Percentiles rank a stretch among this genome's conserved stretches.
phyloP scores from a whole-genome alignment of 2,888 invertebrate genomes.

The Eretmocerus hayati region DNA sequence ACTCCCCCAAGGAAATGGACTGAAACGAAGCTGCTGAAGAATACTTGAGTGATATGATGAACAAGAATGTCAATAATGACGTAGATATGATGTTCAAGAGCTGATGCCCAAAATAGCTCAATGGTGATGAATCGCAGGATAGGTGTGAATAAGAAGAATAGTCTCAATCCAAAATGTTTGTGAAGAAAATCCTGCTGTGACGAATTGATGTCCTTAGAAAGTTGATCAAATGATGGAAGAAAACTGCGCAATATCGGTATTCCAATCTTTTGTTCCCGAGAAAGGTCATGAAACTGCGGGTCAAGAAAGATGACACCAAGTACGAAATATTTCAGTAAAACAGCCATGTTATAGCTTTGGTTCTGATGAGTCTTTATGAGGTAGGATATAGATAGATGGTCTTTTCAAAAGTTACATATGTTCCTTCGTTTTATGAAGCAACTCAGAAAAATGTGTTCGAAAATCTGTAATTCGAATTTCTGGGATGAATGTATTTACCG shows the following conservation, averaged over 20 bases:
- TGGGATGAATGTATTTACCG: background rate
- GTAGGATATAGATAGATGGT: no score
- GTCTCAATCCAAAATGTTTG: constrained; percentile 72
- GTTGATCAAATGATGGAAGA: constrained; percentile 58
- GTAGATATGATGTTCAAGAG: background rate
- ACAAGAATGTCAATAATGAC: no score
- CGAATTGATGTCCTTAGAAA: constrained; percentile 57
- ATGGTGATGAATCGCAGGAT: constrained; percentile 25
- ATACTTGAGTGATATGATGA: constrained; percentile 41
- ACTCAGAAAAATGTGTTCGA: no score
- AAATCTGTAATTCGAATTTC: no score
- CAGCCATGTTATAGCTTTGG: no score
- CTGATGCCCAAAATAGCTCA: constrained; percentile 1
- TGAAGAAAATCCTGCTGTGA: constrained; percentile 64
- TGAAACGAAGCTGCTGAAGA: constrained; percentile 55
- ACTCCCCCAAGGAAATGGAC: constrained; percentile 42
- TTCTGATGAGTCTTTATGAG: no score
- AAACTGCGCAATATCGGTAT: constrained; percentile 70
- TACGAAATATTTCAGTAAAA: constrained; percentile 61
- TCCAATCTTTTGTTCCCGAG: constrained; percentile 55
- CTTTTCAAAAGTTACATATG: no score
- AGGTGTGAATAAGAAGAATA: constrained; percentile 52
- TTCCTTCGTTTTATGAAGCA: no score
- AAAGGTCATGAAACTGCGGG: constrained; percentile 40
- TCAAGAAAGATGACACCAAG: constrained; percentile 58